A percentile compares a stretch with the other conserved stretches of the same genome.
These are phyloP conservation scores for Manduca sexta DNA, from an alignment of 1,140 invertebrate species.

Conservation along the genomic window DNA sequence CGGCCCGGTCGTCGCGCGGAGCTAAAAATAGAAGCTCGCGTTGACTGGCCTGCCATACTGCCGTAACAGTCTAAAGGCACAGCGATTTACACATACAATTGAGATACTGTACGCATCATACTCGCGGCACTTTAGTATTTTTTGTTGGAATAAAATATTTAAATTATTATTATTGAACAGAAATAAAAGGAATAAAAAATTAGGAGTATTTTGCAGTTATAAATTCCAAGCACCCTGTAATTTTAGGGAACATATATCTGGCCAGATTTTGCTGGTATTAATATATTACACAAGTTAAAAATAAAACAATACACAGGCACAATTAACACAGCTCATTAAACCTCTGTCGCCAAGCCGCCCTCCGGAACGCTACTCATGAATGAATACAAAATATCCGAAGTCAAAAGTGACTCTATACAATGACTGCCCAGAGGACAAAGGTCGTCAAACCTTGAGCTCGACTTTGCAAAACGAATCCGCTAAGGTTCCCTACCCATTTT, in stretches of 20 bases:
- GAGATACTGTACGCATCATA: too few relatives aligned
- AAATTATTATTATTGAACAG: too few relatives aligned
- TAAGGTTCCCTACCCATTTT: background rate
- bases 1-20: slow-evolving; percentile 46
- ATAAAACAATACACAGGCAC: background rate
- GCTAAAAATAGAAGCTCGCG: slow-evolving; percentile 63
- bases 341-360: slow-evolving; percentile 1
- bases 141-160: too few relatives aligned
- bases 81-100: slow-evolving; percentile 2
- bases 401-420: slow-evolving; percentile 13
- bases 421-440: slow-evolving; percentile 4
- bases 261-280: background rate
- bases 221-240: too few relatives aligned
- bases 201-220: too few relatives aligned
- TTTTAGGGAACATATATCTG: too few relatives aligned
- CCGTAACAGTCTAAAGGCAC: slow-evolving; percentile 22
- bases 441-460: slow-evolving; percentile 5
- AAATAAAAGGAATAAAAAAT: too few relatives aligned
- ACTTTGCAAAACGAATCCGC: background rate
- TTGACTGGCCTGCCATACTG: slow-evolving; percentile 29
- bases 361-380: slow-evolving; percentile 7
- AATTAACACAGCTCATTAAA: slow-evolving; percentile 21
- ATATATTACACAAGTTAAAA: background rate
- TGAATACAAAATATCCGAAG: slow-evolving; percentile 13
- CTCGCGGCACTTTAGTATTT: too few relatives aligned